These are phyloP conservation scores for Dryomyza anilis DNA, from an alignment of 2,888 invertebrate species.

Conservation along the genomic window DNA sequence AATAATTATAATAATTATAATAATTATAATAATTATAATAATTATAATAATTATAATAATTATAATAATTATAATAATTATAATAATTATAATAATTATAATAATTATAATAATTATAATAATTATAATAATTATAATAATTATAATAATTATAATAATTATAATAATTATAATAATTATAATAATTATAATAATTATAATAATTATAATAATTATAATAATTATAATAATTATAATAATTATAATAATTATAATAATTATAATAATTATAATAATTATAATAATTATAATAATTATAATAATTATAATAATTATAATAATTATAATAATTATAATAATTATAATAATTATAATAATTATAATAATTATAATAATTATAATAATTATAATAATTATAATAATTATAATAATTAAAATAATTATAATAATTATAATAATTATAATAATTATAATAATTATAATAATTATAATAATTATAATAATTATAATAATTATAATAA, in stretches of 20 bases:
- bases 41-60: no score
- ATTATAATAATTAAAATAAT: not conserved
- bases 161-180: no score
- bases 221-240: not conserved
- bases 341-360: not conserved
- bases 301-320: not conserved
- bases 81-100: no score
- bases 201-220: no score
- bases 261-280: not conserved
- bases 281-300: not conserved
- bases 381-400: not conserved
- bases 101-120: no score
- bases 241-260: not conserved
- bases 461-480: not conserved
- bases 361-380: not conserved
- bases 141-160: no score
- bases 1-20: no score
- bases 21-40: no score
- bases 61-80: no score
- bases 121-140: no score
- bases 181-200: no score
- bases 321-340: not conserved
- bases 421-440: not conserved
- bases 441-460: not conserved
- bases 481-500: not conserved